These are phyloP conservation scores for Myopa testacea DNA, from an alignment of 2,888 invertebrate genomes.

Conservation along the genomic window DNA sequence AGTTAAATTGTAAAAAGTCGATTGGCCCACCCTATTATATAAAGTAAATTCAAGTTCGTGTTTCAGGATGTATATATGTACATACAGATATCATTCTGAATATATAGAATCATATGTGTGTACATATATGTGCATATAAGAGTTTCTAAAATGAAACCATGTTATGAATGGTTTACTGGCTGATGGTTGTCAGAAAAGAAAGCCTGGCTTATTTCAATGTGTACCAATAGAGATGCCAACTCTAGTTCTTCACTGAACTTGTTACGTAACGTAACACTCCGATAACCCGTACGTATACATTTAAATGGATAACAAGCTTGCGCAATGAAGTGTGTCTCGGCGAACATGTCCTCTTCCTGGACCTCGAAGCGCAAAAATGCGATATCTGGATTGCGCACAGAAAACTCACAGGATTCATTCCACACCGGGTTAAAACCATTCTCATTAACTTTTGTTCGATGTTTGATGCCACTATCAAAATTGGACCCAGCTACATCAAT, in stretches of 20 bases:
- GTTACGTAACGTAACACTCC: constrained; percentile 92
- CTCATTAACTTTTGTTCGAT: constrained; percentile 89
- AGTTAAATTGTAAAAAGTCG: too few species aligned
- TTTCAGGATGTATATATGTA: too few species aligned
- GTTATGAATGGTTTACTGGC: not conserved
- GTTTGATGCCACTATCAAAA: constrained; percentile 85
- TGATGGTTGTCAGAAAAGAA: constrained; percentile 3
- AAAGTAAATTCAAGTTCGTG: too few species aligned
- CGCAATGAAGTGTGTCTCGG: constrained; percentile 95
- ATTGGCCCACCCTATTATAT: too few species aligned
- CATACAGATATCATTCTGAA: too few species aligned
- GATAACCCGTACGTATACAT: constrained; percentile 85
- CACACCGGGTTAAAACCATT: constrained; percentile 95
- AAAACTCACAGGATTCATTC: constrained; percentile 89
- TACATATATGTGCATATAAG: too few species aligned
- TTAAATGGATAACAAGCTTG: constrained; percentile 92
- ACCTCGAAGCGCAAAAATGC: constrained; percentile 89
- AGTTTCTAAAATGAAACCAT: too few species aligned
- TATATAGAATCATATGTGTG: too few species aligned
- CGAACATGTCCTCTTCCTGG: constrained; percentile 97
- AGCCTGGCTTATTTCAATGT: constrained; percentile 73
- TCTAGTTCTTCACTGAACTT: constrained; percentile 93
- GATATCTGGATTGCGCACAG: constrained; percentile 82
- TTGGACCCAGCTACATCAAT: constrained; percentile 91
- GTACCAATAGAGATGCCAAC: constrained; percentile 87